Base-by-base conservation (phyloP, 2,797 vertebrate species). In the Botia almorhae region DNA sequence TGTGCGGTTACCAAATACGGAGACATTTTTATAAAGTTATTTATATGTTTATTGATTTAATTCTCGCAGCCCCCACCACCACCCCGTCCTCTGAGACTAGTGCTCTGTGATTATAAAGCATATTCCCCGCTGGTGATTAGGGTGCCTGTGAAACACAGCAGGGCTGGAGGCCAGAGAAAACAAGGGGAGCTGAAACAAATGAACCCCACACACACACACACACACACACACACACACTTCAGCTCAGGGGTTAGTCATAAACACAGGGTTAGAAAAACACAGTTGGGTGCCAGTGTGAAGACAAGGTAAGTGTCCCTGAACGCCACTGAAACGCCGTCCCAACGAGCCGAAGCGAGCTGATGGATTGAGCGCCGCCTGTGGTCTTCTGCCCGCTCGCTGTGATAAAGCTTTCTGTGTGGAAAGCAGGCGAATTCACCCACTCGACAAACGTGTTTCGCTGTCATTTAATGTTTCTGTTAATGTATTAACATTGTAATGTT, bases 231-330 rank as follows among this genome's bases (percentile, higher is more conserved):
- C 82, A 88, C 89, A 91, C 90, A 85, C 92, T 89, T 93, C 88
- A 86, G 89, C 87, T 88, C 89, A 2, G 69, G 89, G 92, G 89
- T 91, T 90, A 92, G 90, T 92, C 89, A 91, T 92, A 92, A 92
- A 92, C 92, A 91, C 87, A 80, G 87, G 91, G 91, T 92, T 92
- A 91, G 84, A 90, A 90, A 91, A 92, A 91, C 89, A 91, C 85
- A 11, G 70, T 75, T 29, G 13, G 23, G 74, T 82, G 86, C 85
- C 85, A 85, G 72, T 63, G 69, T 55, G 39, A 68, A 82, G 71
- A 83, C 55, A 29, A 71, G 76, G 72, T 64, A 50, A 83, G 50
- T 26, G 36, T 78, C 55, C 19, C n/a, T 23, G 58, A 67, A 69
- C 65, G 63, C 67, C 73, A 61, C 60, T 69, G 19, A 78, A 70